These are phyloP conservation scores for Lophius piscatorius DNA, from an alignment of 2,113 vertebrate genomes.

Conservation along the genomic window DNA sequence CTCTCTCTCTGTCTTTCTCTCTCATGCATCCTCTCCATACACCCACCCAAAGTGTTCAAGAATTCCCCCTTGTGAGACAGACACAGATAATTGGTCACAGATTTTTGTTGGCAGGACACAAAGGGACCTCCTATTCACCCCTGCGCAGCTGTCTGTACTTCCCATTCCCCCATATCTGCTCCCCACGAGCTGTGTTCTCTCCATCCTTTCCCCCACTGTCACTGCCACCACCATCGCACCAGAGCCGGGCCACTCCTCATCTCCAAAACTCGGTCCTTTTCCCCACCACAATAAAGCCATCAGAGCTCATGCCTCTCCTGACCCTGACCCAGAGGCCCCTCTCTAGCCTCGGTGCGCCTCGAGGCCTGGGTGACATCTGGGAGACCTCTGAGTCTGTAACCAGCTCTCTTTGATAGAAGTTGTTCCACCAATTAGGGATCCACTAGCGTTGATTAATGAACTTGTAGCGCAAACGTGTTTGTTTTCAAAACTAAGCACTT, in stretches of 20 bases:
- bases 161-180: constrained; percentile 58
- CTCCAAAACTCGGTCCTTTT: constrained; percentile 67
- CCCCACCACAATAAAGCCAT: constrained; percentile 65
- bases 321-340: constrained; percentile 68
- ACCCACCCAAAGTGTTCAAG: constrained; percentile 61
- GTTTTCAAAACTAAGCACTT: background rate
- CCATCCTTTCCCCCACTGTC: constrained; percentile 16
- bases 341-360: constrained; percentile 43
- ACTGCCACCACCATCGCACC: constrained; percentile 14
- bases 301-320: constrained; percentile 67
- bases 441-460: constrained; percentile 53
- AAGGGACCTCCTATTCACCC: constrained; percentile 82
- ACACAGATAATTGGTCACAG: constrained; percentile 85
- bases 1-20: constrained; percentile 34
- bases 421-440: constrained; percentile 62
- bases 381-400: constrained; percentile 61
- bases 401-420: constrained; percentile 68
- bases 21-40: constrained; percentile 31
- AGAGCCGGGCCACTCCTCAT: constrained; percentile 28
- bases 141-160: constrained; percentile 77
- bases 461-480: constrained; percentile 48
- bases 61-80: constrained; percentile 76
- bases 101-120: constrained; percentile 81
- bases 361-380: constrained; percentile 58
- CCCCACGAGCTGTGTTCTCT: constrained; percentile 37